These are phyloP conservation scores for Rhinolophus sinicus DNA, from an alignment of 2,113 vertebrate species.

Conservation along the genomic window DNA sequence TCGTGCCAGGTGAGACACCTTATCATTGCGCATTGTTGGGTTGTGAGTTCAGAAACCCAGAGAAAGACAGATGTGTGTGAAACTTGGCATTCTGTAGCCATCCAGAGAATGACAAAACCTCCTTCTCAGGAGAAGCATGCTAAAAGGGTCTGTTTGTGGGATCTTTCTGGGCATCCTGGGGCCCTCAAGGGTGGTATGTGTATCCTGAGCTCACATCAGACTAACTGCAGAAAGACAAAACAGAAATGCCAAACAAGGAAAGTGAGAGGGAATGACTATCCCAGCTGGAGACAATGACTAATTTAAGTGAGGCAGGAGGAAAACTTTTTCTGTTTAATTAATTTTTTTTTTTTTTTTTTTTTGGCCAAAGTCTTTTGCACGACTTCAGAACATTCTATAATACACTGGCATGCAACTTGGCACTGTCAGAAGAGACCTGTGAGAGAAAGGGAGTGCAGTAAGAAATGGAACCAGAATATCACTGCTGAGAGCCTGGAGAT, in stretches of 20 bases:
- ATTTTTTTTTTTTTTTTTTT: not conserved
- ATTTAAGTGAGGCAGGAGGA: not conserved
- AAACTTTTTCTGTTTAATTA: not conserved
- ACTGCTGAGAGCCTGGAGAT: not conserved
- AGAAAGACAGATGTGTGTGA: not conserved
- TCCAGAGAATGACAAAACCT: not conserved
- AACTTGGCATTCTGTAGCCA: not conserved
- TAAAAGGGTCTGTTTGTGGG: not conserved
- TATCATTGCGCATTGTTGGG: not conserved
- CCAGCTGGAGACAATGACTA: slow-evolving; percentile 5
- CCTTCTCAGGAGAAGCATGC: not conserved
- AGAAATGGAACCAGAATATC: not conserved
- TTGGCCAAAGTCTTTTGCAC: not conserved
- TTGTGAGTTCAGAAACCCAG: not conserved
- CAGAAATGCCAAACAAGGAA: not conserved
- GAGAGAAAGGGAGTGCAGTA: not conserved
- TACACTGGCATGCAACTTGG: not conserved
- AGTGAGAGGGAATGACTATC: not conserved
- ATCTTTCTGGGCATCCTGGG: not conserved
- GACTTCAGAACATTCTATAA: slow-evolving; percentile 48
- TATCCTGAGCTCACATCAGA: slow-evolving; percentile 14
- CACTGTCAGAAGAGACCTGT: not conserved
- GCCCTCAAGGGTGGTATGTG: not conserved
- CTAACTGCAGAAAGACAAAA: not conserved
- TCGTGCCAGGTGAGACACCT: not conserved